Percentiles rank a stretch among this genome's conserved stretches.
Conservation (phyloP, 2,113 vertebrate species). For the Macrotis lagotis region DNA sequence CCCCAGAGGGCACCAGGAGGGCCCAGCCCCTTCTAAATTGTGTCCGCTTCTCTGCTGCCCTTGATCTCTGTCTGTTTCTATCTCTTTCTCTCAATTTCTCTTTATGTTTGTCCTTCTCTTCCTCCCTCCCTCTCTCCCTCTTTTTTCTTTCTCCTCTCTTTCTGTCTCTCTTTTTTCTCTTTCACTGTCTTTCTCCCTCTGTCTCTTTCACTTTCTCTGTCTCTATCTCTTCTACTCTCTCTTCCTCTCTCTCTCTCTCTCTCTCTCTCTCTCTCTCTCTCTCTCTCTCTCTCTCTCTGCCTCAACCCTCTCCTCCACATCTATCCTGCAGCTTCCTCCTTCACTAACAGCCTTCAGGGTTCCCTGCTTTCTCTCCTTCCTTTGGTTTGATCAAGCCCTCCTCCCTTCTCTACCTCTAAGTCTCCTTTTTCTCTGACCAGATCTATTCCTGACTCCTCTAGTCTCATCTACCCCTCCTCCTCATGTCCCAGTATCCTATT, state of each 20-base stretch:
- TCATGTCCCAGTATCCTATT: not conserved
- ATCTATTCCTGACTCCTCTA: not conserved
- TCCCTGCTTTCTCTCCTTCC: not conserved
- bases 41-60: not conserved
- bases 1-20: not conserved
- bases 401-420: not conserved
- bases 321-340: not conserved
- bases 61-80: not conserved
- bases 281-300: not conserved
- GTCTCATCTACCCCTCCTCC: not conserved
- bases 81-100: too few species aligned
- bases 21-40: not conserved
- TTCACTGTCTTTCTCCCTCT: too few species aligned
- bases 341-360: not conserved
- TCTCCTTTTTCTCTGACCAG: not conserved
- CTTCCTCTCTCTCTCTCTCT: not conserved
- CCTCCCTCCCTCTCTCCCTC: too few species aligned
- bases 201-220: accelerated
- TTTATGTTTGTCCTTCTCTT: too few species aligned
- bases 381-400: not conserved
- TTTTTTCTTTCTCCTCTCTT: too few species aligned
- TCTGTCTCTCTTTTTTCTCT: too few species aligned
- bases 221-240: accelerated
- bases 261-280: not conserved
- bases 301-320: not conserved